Evolutionary conservation across 2,797 vertebrate genomes (phyloP), one percentile per base, ranked within the genome.

Genomic region (Eulemur albifrons): DNA sequence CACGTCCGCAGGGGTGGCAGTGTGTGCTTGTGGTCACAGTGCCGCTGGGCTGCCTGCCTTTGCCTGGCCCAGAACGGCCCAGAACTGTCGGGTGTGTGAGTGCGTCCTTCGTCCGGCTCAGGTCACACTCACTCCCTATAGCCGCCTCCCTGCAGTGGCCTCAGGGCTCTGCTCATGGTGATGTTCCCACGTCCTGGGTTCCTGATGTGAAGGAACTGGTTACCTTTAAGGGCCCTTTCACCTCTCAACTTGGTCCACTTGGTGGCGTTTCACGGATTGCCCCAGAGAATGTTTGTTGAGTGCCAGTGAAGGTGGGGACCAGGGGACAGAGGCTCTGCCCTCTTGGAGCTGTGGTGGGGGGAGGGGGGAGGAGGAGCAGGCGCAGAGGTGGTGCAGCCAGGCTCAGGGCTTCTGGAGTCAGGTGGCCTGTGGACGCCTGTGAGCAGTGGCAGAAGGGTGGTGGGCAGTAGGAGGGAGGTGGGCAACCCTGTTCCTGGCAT

Each of bases 21-120:
- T 40, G 30, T 4, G 2, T 5, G 25, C 57, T 45, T 7, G 7
- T 50, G 0, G 7, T 12, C 8, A 2, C 54, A 0, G 4, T 43
- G 18, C 7, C 48, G 4, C 45, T 2, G 35, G 13, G 7, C 72
- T 12, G 7, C 15, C 72, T 32, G n/a, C n/a, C 30, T 32, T 43
- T 4, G 7, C 43, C 52, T 23, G 20, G 2, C 57, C 79, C 50
- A 6, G 54, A 21, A 15, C 4, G 79, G 45, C 27, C 7, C 4
- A 50, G 88, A 30, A 32, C 75, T 9, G 63, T n/a, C 32, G 7
- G 0, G 63, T 18, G 32, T 17, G 17, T 65, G 63, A 65, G 63
- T 13, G 32, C 17, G 63, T n/a, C 32, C 63, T 20, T 20, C 4
- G 30, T 40, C 27, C 48, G 4, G 9, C 27, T 48, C 25, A 12